Conservation (phyloP, 2,113 vertebrate species). For the Heterocephalus glaber region DNA sequence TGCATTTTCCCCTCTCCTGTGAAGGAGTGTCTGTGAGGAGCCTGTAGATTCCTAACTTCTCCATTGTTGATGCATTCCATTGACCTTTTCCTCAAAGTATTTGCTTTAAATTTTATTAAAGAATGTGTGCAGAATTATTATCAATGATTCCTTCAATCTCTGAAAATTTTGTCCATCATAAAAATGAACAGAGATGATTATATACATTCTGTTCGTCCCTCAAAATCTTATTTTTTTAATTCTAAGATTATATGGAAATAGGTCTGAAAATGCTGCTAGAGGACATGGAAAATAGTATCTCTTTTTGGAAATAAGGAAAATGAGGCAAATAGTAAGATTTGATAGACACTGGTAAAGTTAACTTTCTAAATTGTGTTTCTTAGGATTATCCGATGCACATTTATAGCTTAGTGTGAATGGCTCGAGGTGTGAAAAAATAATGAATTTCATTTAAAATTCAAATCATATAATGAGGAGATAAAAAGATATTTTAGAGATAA, state of each 20-base stretch:
- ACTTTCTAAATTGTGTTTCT: slow-evolving; percentile 28
- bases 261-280: neutral
- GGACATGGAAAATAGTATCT: neutral
- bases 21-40: neutral
- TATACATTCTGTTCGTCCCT: neutral
- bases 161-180: neutral
- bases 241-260: slow-evolving; percentile 1
- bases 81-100: neutral
- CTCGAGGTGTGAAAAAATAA: neutral
- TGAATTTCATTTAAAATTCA: slow-evolving; percentile 35
- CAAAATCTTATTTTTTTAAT: neutral
- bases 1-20: neutral
- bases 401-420: neutral
- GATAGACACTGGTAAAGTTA: neutral
- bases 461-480: neutral
- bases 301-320: neutral
- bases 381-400: neutral
- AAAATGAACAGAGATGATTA: neutral
- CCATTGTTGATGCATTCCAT: slow-evolving; percentile 1
- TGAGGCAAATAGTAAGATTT: neutral
- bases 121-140: neutral
- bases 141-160: neutral
- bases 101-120: slow-evolving; percentile 5
- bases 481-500: neutral
- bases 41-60: neutral